phyloP scores from a whole-genome alignment of 2,888 invertebrate genomes.

The Ochlodes sylvanus region DNA sequence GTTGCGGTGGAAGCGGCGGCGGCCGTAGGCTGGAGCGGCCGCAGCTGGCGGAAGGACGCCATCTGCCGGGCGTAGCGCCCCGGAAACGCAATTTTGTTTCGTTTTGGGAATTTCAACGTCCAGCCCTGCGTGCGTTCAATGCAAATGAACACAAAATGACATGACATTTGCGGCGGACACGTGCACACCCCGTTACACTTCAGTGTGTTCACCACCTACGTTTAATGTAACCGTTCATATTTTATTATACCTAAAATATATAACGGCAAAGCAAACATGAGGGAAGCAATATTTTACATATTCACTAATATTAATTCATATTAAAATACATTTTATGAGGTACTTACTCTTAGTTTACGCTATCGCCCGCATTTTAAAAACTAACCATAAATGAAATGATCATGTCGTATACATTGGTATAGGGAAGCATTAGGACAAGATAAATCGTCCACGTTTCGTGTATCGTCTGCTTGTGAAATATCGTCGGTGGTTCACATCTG shows the following conservation, averaged over 20 bases:
- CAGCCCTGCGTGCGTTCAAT: slow-evolving; percentile 37
- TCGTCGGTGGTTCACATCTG: slow-evolving; percentile 60
- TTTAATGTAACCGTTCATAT: slow-evolving; percentile 12
- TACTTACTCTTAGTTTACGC: too few species aligned
- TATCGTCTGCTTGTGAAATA: slow-evolving; percentile 51
- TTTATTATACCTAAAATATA: slow-evolving; percentile 4
- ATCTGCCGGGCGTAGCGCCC: slow-evolving; percentile 75
- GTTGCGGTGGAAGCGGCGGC: slow-evolving; percentile 48
- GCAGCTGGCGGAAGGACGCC: slow-evolving; percentile 84
- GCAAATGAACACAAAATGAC: slow-evolving; percentile 34
- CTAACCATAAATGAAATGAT: background rate
- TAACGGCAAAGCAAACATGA: too few species aligned
- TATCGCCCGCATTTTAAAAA: too few species aligned
- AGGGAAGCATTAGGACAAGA: slow-evolving; percentile 46
- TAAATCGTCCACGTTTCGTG: slow-evolving; percentile 53
- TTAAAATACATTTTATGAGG: too few species aligned
- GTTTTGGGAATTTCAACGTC: slow-evolving; percentile 56
- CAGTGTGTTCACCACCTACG: slow-evolving; percentile 13
- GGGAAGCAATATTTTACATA: too few species aligned
- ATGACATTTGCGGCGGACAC: slow-evolving; percentile 60
- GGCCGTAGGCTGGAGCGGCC: slow-evolving; percentile 56
- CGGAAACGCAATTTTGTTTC: slow-evolving; percentile 78
- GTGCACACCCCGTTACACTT: slow-evolving; percentile 54
- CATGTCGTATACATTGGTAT: slow-evolving; percentile 11
- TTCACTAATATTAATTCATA: too few species aligned